Percentiles rank a stretch among this genome's conserved stretches.
Conservation (phyloP, 92 coral and sea anemone genomes). For the Siderastrea siderea region DNA sequence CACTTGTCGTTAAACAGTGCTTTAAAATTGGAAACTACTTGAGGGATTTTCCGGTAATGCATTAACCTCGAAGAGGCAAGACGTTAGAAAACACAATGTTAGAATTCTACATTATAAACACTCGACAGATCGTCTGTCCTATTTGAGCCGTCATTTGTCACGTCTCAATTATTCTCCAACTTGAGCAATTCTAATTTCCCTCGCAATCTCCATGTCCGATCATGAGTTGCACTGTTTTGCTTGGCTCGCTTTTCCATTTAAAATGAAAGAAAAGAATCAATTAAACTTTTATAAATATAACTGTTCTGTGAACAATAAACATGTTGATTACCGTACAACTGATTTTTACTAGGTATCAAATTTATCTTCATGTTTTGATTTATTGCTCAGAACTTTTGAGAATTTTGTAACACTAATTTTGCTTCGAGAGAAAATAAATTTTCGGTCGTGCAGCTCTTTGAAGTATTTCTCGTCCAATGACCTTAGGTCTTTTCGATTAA, state of each 20-base stretch:
- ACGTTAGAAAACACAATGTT: background rate
- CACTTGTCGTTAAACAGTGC: background rate
- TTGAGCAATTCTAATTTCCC: no score
- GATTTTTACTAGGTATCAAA: background rate
- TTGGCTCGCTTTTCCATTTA: background rate
- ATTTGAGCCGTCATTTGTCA: no score
- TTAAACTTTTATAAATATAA: background rate
- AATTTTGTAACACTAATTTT: no score
- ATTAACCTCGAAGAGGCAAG: background rate
- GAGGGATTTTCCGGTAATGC: background rate
- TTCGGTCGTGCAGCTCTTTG: no score
- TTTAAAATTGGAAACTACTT: background rate
- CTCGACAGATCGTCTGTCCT: constrained; percentile 11
- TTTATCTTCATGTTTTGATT: background rate
- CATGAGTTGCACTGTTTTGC: no score
- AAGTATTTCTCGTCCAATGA: no score
- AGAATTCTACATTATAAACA: background rate
- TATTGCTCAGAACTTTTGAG: no score
- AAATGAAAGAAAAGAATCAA: background rate
- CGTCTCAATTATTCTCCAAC: no score
- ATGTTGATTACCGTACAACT: background rate
- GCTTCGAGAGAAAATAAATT: no score
- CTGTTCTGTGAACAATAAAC: background rate
- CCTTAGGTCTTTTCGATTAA: no score
- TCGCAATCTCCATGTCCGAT: no score